Percentiles rank a stretch among this genome's conserved stretches.
These are phyloP conservation scores for Chrysaora quinquecirrha DNA, from an alignment of 30 jellyfish, hydroid and myxozoan species.

Conservation along the genomic window DNA sequence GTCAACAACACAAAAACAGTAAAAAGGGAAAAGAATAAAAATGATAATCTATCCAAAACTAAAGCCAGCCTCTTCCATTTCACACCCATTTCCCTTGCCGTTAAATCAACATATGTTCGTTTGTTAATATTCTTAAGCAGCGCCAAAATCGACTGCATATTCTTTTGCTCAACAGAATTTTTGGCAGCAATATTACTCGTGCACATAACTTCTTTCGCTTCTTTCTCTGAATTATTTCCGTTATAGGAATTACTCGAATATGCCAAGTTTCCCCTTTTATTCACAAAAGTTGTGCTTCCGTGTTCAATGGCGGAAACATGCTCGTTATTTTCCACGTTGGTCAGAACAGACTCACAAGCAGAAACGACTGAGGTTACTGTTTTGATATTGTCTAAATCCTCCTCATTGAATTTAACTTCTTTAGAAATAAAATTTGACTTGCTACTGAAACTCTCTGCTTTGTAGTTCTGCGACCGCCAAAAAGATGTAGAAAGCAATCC, in stretches of 20 bases:
- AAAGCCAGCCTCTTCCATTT: conserved; percentile 62
- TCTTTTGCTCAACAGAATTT: not conserved
- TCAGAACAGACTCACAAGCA: too few species aligned
- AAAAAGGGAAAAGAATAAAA: conserved; percentile 19
- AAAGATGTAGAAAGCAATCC: conserved; percentile 27
- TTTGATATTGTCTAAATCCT: too few species aligned
- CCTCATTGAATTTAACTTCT: not conserved
- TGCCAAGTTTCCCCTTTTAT: not conserved
- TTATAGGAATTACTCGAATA: not conserved
- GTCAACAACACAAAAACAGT: conserved; percentile 31
- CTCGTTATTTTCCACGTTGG: too few species aligned
- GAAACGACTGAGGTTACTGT: too few species aligned
- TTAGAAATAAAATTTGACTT: not conserved
- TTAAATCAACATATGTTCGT: conserved; percentile 2
- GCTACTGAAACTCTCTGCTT: not conserved
- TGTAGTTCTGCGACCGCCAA: not conserved
- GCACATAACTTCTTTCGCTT: not conserved
- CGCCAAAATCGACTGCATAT: not conserved
- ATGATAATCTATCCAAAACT: conserved; percentile 61
- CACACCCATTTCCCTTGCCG: conserved; percentile 29
- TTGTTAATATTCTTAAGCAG: conserved; percentile 27
- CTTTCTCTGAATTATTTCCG: not conserved
- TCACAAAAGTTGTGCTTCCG: not conserved
- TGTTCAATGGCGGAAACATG: too few species aligned
- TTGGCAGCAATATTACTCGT: not conserved